A percentile compares a stretch with the other conserved stretches of the same genome.
These are phyloP conservation scores for Caenorhabditis sulstoni DNA, from an alignment of 2,888 invertebrate genomes.

Conservation along the genomic window DNA sequence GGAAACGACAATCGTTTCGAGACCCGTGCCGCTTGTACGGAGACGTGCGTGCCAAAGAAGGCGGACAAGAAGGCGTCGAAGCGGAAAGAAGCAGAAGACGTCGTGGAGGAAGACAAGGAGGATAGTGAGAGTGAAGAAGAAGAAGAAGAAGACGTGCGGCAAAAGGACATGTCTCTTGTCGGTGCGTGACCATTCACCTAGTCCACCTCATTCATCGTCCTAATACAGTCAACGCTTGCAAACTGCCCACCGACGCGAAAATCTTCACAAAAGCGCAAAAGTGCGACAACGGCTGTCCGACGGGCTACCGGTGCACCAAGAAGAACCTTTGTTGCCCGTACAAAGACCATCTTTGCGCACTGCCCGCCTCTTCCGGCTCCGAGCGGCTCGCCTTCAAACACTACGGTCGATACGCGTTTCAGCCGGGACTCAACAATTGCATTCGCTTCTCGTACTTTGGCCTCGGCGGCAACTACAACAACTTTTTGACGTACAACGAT, in stretches of 20 bases:
- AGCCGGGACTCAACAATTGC: slow-evolving; percentile 70
- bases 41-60: slow-evolving; percentile 57
- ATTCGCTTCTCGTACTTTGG: slow-evolving; percentile 77
- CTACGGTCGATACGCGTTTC: slow-evolving; percentile 72
- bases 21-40: slow-evolving; percentile 69
- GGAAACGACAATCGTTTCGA: slow-evolving; percentile 77
- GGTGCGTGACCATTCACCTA: slow-evolving; percentile 13
- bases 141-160: not conserved
- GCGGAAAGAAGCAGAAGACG: slow-evolving; percentile 12
- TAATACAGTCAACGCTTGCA: slow-evolving; percentile 59
- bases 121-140: slow-evolving; percentile 33
- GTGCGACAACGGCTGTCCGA: slow-evolving; percentile 63
- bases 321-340: slow-evolving; percentile 73
- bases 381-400: slow-evolving; percentile 68
- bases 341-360: slow-evolving; percentile 71
- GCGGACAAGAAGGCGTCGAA: not conserved
- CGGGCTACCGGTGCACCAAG: slow-evolving; percentile 61
- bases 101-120: slow-evolving; percentile 27
- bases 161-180: slow-evolving; percentile 51
- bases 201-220: not conserved
- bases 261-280: slow-evolving; percentile 58
- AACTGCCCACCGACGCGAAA: slow-evolving; percentile 64
- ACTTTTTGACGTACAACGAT: slow-evolving; percentile 71
- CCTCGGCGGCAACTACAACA: slow-evolving; percentile 76
- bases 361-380: slow-evolving; percentile 69